A percentile compares a stretch with the other conserved stretches of the same genome.
phyloP scores from a whole-genome alignment of 2,797 vertebrate species.

The Hyperoplus immaculatus region DNA sequence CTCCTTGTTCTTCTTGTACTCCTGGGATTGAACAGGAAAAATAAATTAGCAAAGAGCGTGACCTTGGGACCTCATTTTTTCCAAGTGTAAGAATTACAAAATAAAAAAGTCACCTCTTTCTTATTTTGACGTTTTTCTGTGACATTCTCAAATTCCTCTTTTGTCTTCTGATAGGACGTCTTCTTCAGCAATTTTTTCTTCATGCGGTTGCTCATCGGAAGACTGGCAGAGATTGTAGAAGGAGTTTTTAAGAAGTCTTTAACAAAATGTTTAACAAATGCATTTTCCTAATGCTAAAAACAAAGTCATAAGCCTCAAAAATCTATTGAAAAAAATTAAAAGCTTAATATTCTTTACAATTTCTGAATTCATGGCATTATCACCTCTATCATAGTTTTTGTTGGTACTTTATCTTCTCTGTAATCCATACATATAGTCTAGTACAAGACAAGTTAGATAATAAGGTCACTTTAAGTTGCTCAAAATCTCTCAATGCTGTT shows the following conservation, averaged over 20 bases:
- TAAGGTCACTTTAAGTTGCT: not conserved
- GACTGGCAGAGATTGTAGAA: constrained; percentile 29
- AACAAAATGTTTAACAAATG: not conserved
- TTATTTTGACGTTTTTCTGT: constrained; percentile 86
- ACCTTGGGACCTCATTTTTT: not conserved
- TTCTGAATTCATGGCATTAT: not conserved
- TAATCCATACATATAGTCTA: too few relatives aligned
- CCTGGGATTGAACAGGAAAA: constrained; percentile 77
- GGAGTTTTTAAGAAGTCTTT: accelerated
- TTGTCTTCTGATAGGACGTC: constrained; percentile 92
- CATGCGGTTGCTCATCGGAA: constrained; percentile 79
- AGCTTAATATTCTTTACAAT: not conserved
- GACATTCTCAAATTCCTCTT: constrained; percentile 90
- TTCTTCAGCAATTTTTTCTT: constrained; percentile 86
- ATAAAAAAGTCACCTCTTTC: constrained; percentile 87
- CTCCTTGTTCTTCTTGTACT: constrained; percentile 86
- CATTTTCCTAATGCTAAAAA: too few relatives aligned
- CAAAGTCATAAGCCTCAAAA: not conserved
- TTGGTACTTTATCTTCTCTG: not conserved
- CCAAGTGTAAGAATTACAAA: not conserved
- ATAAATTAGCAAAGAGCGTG: not conserved
- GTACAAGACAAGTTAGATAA: too few relatives aligned
- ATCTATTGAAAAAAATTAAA: not conserved
- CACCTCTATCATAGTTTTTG: not conserved
- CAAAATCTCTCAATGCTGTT: not conserved